phyloP scores from a whole-genome alignment of 30 jellyfish, hydroid and myxozoan species.

The Chrysaora quinquecirrha region DNA sequence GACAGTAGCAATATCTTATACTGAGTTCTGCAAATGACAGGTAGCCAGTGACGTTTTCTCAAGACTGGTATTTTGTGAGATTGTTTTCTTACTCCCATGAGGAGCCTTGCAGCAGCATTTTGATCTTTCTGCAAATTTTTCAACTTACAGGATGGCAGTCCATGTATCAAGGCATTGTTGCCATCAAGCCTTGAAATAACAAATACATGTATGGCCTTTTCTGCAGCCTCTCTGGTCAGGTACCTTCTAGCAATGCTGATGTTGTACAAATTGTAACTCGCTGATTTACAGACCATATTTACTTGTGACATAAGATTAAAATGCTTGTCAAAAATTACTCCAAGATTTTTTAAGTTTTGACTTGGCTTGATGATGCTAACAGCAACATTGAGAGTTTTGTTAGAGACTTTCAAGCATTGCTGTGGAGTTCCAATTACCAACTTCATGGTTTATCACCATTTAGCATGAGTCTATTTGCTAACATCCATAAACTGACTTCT shows the following conservation, averaged over 20 bases:
- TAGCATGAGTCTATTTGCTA: conserved; percentile 33
- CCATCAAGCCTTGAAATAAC: conserved; percentile 48
- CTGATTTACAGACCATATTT: conserved; percentile 21
- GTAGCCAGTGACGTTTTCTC: conserved; percentile 39
- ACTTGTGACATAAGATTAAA: conserved; percentile 43
- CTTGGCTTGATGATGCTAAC: conserved; percentile 15
- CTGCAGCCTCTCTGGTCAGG: conserved; percentile 56
- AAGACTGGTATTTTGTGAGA: conserved; percentile 14
- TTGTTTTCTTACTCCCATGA: conserved; percentile 34
- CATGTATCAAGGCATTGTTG: conserved; percentile 36
- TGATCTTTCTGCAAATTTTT: conserved; percentile 42
- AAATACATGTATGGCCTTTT: conserved; percentile 42
- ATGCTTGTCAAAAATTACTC: conserved; percentile 57
- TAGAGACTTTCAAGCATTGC: conserved; percentile 41
- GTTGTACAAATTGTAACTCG: conserved; percentile 15
- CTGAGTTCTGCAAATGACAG: conserved; percentile 46
- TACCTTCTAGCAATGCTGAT: conserved; percentile 27
- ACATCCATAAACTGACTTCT: conserved; percentile 55
- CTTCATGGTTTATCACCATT: conserved; percentile 41
- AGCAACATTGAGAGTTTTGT: conserved; percentile 12
- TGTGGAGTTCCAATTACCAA: conserved; percentile 48
- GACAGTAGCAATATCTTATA: conserved; percentile 37
- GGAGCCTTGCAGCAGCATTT: conserved; percentile 52
- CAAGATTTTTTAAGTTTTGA: conserved; percentile 15
- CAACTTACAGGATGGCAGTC: conserved; percentile 62